Base-by-base conservation (phyloP, 2,113 vertebrate species). In the Labeo rohita region DNA sequence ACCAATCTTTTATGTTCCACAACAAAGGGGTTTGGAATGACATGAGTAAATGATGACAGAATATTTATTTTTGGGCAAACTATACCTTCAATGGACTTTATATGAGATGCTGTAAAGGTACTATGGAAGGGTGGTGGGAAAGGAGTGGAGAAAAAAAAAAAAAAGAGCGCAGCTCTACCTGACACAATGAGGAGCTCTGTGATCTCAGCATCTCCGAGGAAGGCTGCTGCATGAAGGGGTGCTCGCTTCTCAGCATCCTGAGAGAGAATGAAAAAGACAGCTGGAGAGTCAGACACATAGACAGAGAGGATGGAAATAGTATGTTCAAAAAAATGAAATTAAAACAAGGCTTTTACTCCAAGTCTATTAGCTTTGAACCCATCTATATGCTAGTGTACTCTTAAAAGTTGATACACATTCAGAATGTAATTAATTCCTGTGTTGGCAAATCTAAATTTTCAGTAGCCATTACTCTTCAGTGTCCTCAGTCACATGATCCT, bases 161-260 rank as follows among this genome's bases (percentile, higher is more conserved):
- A 16, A 70, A 76, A 54, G n/a, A 79, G 10, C 39, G 78, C 65
- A 49, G 21, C 2, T 50, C 74, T 95, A 99, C 98, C 98, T 45
- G 98, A 98, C 89, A 99, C 93, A 91, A 99, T 98, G 89, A 99
- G 97, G 72, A 98, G 96, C 90, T 99, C 98, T 0, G 96, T 98
- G 90, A 99, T 99, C 91, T 99, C 98, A 36, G 97, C 97, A 92
- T 99, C 97, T 5, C 98, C 97, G 86, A 98, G 94, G 92, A 98
- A 99, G 0, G 98, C 96, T 0, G 98, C 97, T 10, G 98, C 98
- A 0, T 99, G 98, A 86, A 99, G 96, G 0, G 97, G 98, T 0
- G 97, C 98, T 39, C 98, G 95, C 87, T 99, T 99, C 93, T 99
- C 98, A 0, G 96, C 85, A 91, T 99, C 98, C 98, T 99, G 90